Evolutionary conservation across 1,140 invertebrate genomes (phyloP).

Genomic region (Bombus affinis): DNA sequence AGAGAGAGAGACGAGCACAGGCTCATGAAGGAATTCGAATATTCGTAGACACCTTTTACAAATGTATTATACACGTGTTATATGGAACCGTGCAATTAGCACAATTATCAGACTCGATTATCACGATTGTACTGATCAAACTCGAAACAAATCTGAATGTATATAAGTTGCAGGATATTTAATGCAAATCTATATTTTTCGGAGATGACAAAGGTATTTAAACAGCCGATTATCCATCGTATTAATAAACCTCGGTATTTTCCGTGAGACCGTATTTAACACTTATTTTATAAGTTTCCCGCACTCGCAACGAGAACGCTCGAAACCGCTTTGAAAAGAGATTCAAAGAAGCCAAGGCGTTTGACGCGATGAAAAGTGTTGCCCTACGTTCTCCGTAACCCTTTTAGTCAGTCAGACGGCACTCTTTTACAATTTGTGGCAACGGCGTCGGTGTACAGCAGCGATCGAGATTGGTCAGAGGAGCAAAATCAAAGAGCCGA

Average conservation of each 20-base stretch:
- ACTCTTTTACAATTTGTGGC: neutral
- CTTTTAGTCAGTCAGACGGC: neutral
- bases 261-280: too few relatives aligned
- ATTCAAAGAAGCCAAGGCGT: constrained; percentile 51
- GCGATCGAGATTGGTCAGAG: constrained; percentile 26
- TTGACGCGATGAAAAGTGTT: constrained; percentile 48
- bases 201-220: too few relatives aligned
- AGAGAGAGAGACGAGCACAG: neutral
- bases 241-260: too few relatives aligned
- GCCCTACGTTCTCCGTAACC: neutral
- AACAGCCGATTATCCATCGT: too few relatives aligned
- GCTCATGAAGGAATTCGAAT: neutral
- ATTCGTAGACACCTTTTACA: neutral
- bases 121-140: too few relatives aligned
- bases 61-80: neutral
- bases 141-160: too few relatives aligned
- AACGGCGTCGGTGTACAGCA: constrained; percentile 9
- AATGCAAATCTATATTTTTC: too few relatives aligned
- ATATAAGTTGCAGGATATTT: too few relatives aligned
- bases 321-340: constrained; percentile 2
- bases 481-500: constrained; percentile 58
- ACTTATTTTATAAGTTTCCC: too few relatives aligned
- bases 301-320: too few relatives aligned
- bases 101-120: too few relatives aligned
- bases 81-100: too few relatives aligned